These are phyloP conservation scores for Eulemur rubriventer DNA, from an alignment of 2,797 vertebrate genomes.

Conservation along the genomic window DNA sequence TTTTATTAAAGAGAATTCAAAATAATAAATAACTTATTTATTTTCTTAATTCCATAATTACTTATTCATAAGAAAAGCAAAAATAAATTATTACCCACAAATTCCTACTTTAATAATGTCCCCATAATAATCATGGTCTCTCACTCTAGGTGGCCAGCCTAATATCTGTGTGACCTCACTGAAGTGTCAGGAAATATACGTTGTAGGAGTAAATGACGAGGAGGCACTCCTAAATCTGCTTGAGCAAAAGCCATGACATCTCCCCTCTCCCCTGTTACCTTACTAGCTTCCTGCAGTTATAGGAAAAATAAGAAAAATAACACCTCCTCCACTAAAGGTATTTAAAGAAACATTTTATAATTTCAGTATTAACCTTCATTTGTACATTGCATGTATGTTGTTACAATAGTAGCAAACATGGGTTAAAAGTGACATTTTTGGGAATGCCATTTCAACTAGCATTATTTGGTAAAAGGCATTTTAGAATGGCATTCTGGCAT, in stretches of 20 bases:
- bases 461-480: not conserved
- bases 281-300: not conserved
- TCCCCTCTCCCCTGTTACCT: not conserved
- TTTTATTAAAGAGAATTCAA: constrained; percentile 49
- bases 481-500: not conserved
- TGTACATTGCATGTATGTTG: not conserved
- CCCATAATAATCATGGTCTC: not conserved
- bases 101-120: not conserved
- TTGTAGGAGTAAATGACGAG: not conserved
- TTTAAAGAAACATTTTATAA: not conserved
- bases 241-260: not conserved
- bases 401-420: not conserved
- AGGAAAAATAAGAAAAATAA: not conserved
- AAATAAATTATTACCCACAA: not conserved
- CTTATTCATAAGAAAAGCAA: not conserved
- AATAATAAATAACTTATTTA: not conserved
- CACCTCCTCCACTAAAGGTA: not conserved
- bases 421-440: not conserved
- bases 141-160: not conserved
- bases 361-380: constrained; percentile 14
- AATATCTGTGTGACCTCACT: not conserved
- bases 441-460: not conserved
- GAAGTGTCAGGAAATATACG: not conserved
- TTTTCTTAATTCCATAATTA: not conserved
- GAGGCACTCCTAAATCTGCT: not conserved